phyloP scores from a whole-genome alignment of 2,113 vertebrate species.

The Hippocampus abdominalis region DNA sequence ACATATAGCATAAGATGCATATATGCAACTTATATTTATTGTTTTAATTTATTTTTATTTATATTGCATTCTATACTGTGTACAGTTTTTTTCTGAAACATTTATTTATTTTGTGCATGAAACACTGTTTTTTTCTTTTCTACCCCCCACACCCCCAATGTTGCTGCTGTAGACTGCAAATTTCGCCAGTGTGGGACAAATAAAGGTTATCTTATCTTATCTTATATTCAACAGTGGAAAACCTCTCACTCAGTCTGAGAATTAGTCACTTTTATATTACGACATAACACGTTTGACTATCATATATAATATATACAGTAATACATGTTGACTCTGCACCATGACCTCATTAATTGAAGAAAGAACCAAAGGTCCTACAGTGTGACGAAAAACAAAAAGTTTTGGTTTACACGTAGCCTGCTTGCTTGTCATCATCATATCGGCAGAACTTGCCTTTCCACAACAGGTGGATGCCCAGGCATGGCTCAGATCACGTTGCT shows the following conservation, averaged over 20 bases:
- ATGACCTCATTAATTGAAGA: background rate
- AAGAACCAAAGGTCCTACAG: background rate
- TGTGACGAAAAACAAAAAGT: background rate
- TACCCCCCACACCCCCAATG: too few relatives aligned
- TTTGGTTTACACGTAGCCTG: background rate
- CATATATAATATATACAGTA: background rate
- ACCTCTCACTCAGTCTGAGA: background rate
- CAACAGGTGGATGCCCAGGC: background rate
- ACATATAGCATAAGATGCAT: too few relatives aligned
- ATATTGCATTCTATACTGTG: too few relatives aligned
- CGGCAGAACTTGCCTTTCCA: slow-evolving; percentile 11
- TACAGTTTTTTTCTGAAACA: too few relatives aligned
- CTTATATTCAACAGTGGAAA: too few relatives aligned
- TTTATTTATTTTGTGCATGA: too few relatives aligned
- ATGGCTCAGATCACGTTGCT: background rate
- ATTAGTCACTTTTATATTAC: background rate
- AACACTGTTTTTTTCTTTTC: too few relatives aligned
- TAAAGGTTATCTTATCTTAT: too few relatives aligned
- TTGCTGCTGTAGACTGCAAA: too few relatives aligned
- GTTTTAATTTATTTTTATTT: too few relatives aligned
- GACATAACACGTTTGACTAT: background rate
- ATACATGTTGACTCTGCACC: background rate
- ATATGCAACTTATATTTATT: too few relatives aligned
- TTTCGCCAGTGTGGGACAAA: too few relatives aligned
- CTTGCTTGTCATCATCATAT: background rate